Conservation (phyloP, 2,113 vertebrate species). For the Atlantisia rogersi region DNA sequence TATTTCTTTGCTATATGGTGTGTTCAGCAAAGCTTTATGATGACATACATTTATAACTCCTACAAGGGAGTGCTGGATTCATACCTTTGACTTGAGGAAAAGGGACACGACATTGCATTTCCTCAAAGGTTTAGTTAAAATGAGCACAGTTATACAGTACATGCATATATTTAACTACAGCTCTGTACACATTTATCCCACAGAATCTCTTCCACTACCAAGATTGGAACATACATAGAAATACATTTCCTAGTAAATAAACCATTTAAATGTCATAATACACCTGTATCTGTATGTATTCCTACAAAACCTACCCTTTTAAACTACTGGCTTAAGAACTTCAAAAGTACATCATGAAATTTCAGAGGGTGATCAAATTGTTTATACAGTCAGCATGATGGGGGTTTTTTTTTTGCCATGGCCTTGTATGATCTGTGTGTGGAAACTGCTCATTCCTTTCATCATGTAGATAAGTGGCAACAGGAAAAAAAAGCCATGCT, state of each 20-base stretch:
- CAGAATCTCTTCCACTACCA: background rate
- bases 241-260: constrained; percentile 4
- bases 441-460: background rate
- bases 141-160: background rate
- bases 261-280: background rate
- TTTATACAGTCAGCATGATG: background rate
- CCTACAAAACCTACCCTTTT: constrained; percentile 12
- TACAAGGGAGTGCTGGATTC: background rate
- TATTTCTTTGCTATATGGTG: background rate
- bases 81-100: background rate
- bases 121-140: background rate
- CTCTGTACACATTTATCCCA: background rate
- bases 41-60: background rate
- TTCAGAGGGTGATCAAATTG: background rate
- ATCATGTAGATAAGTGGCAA: background rate
- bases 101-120: background rate
- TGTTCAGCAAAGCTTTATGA: background rate
- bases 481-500: background rate
- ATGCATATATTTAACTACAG: constrained; percentile 8
- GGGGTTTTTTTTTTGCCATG: background rate
- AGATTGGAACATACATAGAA: background rate
- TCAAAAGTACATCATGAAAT: background rate
- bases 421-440: background rate
- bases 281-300: constrained; percentile 6
- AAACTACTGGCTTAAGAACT: background rate